Conservation (phyloP, 2,888 invertebrate species). For the Meandrusa payeni region DNA sequence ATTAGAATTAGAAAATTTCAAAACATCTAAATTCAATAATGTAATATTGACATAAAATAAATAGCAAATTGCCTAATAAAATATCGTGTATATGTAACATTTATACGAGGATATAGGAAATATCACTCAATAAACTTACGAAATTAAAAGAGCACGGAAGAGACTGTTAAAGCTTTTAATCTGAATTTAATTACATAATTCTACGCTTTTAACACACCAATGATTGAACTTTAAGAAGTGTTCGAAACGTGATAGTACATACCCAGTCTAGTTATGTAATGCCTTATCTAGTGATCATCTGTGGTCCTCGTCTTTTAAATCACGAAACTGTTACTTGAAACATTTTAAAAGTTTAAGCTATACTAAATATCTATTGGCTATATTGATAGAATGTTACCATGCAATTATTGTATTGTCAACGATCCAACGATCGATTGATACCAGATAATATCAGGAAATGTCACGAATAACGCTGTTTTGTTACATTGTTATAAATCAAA, state of each 20-base stretch:
- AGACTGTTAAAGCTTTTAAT: slow-evolving; percentile 2
- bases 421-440: not conserved
- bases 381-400: not conserved
- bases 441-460: not conserved
- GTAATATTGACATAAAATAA: slow-evolving; percentile 3
- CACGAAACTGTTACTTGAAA: slow-evolving; percentile 8
- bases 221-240: slow-evolving; percentile 14
- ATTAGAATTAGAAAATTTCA: no score
- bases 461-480: not conserved
- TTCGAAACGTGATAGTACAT: slow-evolving; percentile 16
- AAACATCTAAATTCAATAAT: no score
- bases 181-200: slow-evolving; percentile 16
- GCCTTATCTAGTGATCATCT: slow-evolving; percentile 33
- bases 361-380: no score
- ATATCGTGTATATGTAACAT: not conserved
- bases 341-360: slow-evolving; percentile 1
- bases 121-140: not conserved
- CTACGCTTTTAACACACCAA: not conserved
- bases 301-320: slow-evolving; percentile 14
- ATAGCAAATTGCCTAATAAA: not conserved
- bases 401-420: slow-evolving; percentile 8
- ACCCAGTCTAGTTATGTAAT: slow-evolving; percentile 27
- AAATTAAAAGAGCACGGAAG: slow-evolving; percentile 19
- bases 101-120: slow-evolving; percentile 12
- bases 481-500: not conserved